A percentile compares a stretch with the other conserved stretches of the same genome.
phyloP scores from a whole-genome alignment of 2,113 vertebrate genomes.

The Eira barbara region DNA sequence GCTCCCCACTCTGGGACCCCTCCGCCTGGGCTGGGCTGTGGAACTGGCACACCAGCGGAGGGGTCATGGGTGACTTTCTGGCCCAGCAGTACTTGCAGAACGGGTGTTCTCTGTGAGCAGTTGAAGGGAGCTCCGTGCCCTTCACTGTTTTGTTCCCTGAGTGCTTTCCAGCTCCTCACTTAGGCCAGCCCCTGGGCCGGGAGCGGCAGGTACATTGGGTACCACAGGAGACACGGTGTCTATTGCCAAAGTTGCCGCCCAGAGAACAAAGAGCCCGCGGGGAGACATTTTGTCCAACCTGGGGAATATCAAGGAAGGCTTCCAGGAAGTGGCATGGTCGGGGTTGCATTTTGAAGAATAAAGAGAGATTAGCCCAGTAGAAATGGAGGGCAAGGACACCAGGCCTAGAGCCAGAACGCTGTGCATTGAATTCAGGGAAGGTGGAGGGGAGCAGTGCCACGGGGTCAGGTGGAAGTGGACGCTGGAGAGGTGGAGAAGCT shows the following conservation, averaged over 20 bases:
- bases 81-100: not conserved
- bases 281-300: not conserved
- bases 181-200: not conserved
- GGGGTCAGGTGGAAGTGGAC: too few species aligned
- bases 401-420: not conserved
- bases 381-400: not conserved
- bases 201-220: not conserved
- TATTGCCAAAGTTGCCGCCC: not conserved
- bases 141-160: not conserved
- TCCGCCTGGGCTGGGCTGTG: not conserved
- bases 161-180: not conserved
- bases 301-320: not conserved
- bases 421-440: not conserved
- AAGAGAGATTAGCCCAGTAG: not conserved
- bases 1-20: not conserved
- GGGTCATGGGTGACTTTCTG: not conserved
- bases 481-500: not conserved
- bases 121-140: not conserved
- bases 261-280: not conserved
- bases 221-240: not conserved
- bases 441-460: not conserved
- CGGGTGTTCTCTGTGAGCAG: not conserved
- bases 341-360: not conserved
- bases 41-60: not conserved
- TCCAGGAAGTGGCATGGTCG: not conserved